These are phyloP conservation scores for Syrrhaptes paradoxus DNA, from an alignment of 2,113 vertebrate genomes.

Conservation along the genomic window DNA sequence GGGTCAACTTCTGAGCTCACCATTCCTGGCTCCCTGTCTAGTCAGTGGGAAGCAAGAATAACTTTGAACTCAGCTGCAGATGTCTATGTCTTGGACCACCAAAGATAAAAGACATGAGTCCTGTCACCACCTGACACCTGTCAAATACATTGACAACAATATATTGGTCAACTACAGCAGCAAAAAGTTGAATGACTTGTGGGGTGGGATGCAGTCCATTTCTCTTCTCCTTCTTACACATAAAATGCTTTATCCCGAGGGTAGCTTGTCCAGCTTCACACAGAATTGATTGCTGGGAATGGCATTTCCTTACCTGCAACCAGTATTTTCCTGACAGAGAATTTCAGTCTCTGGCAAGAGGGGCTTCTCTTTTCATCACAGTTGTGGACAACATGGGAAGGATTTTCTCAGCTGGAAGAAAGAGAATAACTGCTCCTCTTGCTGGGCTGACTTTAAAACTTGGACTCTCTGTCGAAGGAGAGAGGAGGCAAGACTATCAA, in stretches of 20 bases:
- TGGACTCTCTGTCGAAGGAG: background rate
- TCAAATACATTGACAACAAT: background rate
- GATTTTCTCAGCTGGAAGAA: background rate
- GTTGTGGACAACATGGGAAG: background rate
- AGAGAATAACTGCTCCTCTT: background rate
- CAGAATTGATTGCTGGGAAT: background rate
- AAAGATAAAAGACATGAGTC: background rate
- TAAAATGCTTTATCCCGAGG: background rate
- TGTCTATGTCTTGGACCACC: background rate
- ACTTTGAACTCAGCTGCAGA: background rate
- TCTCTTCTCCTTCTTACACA: background rate
- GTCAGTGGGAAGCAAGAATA: background rate
- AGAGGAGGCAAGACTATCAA: background rate
- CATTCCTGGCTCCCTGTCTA: background rate
- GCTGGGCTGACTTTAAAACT: background rate
- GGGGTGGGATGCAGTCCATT: background rate
- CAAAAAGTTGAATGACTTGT: background rate
- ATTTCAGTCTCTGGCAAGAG: background rate
- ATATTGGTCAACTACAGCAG: background rate
- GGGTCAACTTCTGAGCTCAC: background rate
- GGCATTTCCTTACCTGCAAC: constrained; percentile 42
- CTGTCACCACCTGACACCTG: background rate
- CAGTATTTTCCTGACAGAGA: background rate
- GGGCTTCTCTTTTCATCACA: constrained; percentile 18
- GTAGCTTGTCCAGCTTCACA: background rate